Base-by-base conservation (phyloP, 2,888 invertebrate species). In the Leptinotarsa rubiginosa region DNA sequence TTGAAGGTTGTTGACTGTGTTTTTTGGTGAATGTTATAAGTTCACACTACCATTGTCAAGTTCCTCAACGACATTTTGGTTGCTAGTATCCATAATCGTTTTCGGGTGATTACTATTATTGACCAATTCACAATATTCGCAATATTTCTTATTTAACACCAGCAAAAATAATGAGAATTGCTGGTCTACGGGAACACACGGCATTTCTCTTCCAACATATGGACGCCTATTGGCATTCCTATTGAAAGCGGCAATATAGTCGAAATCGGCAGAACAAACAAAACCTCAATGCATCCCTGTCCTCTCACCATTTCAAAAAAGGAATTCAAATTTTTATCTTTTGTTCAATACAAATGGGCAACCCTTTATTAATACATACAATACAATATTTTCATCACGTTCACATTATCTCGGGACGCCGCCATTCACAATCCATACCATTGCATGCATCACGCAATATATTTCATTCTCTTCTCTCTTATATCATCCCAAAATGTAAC, bases 331-430 rank as follows among this genome's bases (percentile, higher is more conserved):
- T 83, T 83, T 84, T 83, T 80, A 80, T 83, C 85, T 83, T 84
- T 85, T 85, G 84, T 86, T 82, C 80, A 81, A 78, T 81, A 84
- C 82, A 85, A 85, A 86, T 86, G 82, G 84, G 83, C 84, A 86
- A 86, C 86, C 86, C 87, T 86, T 86, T 85, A 84, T 85, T 84
- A 82, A 83, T 82, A 79, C 81, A 82, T 84, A 86, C 85, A 86
- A 85, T 84, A 84, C 84, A 84, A 85, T 84, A 85, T 86, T 87
- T 87, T 86, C 86, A 87, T 87, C 86, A 87, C 85, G 86, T 82
- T 83, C 83, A 81, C 84, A 86, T 87, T 87, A 87, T 87, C 85
- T 86, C 86, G 85, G 85, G 86, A 81, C 85, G 84, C 86, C 81
- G 81, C 79, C 80, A 81, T 80, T 31, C 80, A 79, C 80, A 81